Percentiles rank a stretch among this genome's conserved stretches.
Conservation (phyloP, 2,113 vertebrate species). For the Caloenas nicobarica region DNA sequence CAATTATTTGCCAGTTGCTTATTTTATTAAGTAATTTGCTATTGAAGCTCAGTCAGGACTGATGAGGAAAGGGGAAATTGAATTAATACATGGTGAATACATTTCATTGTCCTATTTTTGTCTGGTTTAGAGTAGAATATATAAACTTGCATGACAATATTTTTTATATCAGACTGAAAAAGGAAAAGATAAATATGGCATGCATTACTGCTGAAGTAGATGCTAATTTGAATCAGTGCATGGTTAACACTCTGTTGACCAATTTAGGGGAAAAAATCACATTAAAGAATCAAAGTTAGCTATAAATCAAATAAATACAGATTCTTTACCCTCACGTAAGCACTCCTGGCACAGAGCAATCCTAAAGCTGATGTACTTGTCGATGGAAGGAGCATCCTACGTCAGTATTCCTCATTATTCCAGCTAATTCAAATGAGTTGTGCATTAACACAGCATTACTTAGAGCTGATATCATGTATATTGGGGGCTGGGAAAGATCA, state of each 20-base stretch:
- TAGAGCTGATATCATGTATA: background rate
- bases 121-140: background rate
- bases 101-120: background rate
- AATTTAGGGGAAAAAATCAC: background rate
- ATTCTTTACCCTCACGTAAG: background rate
- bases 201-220: background rate
- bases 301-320: background rate
- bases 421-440: background rate
- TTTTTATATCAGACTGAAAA: background rate
- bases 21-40: conserved; percentile 46
- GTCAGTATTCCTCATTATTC: background rate
- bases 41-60: background rate
- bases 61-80: background rate
- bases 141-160: background rate
- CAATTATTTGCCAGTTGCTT: conserved; percentile 27
- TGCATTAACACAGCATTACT: background rate
- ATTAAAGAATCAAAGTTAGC: background rate
- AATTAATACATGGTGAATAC: background rate
- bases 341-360: background rate
- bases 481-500: background rate
- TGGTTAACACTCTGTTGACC: background rate
- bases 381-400: background rate
- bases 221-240: background rate
- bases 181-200: background rate
- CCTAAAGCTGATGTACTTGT: background rate